Evolutionary conservation across 2,888 invertebrate species (phyloP), one percentile per base, ranked within the genome.

Genomic region (Drosophila phalerata): DNA sequence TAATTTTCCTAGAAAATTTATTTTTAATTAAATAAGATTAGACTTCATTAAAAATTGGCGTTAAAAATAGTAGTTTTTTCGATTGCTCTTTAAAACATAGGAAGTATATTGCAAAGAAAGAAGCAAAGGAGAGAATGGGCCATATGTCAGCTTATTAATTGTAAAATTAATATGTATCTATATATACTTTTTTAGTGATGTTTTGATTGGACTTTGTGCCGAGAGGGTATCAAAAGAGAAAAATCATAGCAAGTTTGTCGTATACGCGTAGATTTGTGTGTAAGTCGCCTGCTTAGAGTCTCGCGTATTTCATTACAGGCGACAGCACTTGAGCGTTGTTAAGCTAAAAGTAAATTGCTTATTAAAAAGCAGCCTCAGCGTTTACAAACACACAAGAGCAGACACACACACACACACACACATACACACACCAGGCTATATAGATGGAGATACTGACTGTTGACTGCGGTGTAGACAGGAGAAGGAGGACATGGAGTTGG

Each of bases 301-400:
- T 53, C 66, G 81, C 67, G 77, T 83, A 81, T 84, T 83, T 85
- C 83, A 85, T 82, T 83, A 85, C 71, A 73, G 74, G 69, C 76
- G 68, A 77, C 70, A 62, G 73, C 73, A 77, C 77, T 71, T 76
- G 69, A 78, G 76, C 77, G 74, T 77, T 82, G 81, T 84, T 81
- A 83, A 79, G 84, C 84, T 84, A 85, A 81, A 81, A 84, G 80
- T 81, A 85, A 85, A 83, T 83, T 83, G 85, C 83, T 83, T 83
- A 83, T 83, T 83, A 83, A 83, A 83, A 83, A 83, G 85, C 82
- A 82, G 77, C 66, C 68, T 51, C 68, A 63, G 64, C 71, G 19
- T 58, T 69, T 62, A 58, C 49, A 49, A 34, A 19, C 30, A 47
- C 47, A 28, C 28, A 28, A 3, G 5, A 17, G 5, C 64, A 72